Evolutionary conservation across 2,888 invertebrate genomes (phyloP).

Genomic region (Drosophila siamana): DNA sequence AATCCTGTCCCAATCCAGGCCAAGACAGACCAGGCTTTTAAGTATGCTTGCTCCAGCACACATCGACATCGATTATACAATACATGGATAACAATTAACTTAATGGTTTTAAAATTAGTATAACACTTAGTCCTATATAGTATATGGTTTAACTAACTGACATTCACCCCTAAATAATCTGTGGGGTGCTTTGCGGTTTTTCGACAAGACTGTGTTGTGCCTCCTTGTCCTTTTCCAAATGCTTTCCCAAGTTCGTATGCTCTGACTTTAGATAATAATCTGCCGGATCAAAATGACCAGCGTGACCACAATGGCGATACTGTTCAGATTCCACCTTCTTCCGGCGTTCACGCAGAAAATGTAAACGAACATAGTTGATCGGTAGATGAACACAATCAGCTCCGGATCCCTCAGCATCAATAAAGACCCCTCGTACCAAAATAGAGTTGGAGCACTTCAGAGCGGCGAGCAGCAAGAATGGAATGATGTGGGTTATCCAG

Average conservation of each 20-base stretch:
- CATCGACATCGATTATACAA: conserved; percentile 35
- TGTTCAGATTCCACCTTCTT: conserved; percentile 85
- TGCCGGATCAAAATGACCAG: conserved; percentile 34
- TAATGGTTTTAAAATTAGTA: conserved; percentile 61
- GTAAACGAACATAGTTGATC: conserved; percentile 92
- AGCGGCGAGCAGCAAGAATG: conserved; percentile 90
- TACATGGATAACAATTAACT: conserved; percentile 53
- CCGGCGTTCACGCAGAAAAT: conserved; percentile 89
- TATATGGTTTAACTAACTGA: conserved; percentile 4
- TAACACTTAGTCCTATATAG: conserved; percentile 50
- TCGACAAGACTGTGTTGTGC: conserved; percentile 80
- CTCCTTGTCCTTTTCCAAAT: conserved; percentile 69
- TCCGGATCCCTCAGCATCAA: conserved; percentile 93
- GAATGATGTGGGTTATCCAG: conserved; percentile 92
- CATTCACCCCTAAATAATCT: conserved; percentile 66
- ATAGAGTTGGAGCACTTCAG: conserved; percentile 95
- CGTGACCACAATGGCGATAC: conserved; percentile 17
- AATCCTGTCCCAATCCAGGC: neutral
- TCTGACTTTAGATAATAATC: conserved; percentile 68
- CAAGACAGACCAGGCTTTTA: conserved; percentile 38
- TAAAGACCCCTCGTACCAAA: conserved; percentile 94
- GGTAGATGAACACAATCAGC: conserved; percentile 94
- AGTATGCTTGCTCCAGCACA: conserved; percentile 45
- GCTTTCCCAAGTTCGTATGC: conserved; percentile 51
- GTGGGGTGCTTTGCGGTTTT: conserved; percentile 61